Evolutionary conservation across 2,113 vertebrate species (phyloP).

Genomic region (Protobothrops mucrosquamatus): DNA sequence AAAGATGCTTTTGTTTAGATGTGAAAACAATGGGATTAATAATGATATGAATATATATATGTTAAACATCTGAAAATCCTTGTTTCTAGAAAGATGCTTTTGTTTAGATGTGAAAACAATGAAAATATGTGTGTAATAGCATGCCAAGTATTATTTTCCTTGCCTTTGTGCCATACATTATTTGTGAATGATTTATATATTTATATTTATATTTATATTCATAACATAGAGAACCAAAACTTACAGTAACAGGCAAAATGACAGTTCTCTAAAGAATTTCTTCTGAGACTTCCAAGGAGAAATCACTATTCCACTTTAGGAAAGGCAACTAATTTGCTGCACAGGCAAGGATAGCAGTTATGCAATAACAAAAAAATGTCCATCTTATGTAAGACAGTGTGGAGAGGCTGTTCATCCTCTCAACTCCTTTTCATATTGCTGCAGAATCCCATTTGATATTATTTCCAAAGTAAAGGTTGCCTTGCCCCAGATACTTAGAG

Average conservation of each 20-base stretch:
- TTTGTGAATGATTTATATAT: not conserved
- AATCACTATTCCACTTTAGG: not conserved
- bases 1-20: not conserved
- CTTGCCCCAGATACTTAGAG: not conserved
- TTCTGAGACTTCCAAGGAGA: too few relatives aligned
- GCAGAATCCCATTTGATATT: not conserved
- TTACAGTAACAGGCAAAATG: not conserved
- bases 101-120: not conserved
- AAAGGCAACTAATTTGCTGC: not conserved
- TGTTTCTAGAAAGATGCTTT: not conserved
- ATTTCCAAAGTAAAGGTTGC: not conserved
- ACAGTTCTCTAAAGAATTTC: too few relatives aligned
- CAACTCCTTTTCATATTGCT: not conserved
- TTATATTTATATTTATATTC: too few relatives aligned
- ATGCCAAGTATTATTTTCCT: not conserved
- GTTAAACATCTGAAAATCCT: not conserved
- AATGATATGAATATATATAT: not conserved
- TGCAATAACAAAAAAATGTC: not conserved
- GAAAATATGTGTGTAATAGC: not conserved
- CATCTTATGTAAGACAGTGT: too few relatives aligned
- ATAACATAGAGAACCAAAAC: not conserved
- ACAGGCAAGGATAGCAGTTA: not conserved
- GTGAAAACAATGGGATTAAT: not conserved
- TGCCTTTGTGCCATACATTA: not conserved
- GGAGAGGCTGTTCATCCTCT: not conserved